A percentile compares a stretch with the other conserved stretches of the same genome.
phyloP scores from a whole-genome alignment of 2,888 invertebrate genomes.

The Heliconius ethilla region DNA sequence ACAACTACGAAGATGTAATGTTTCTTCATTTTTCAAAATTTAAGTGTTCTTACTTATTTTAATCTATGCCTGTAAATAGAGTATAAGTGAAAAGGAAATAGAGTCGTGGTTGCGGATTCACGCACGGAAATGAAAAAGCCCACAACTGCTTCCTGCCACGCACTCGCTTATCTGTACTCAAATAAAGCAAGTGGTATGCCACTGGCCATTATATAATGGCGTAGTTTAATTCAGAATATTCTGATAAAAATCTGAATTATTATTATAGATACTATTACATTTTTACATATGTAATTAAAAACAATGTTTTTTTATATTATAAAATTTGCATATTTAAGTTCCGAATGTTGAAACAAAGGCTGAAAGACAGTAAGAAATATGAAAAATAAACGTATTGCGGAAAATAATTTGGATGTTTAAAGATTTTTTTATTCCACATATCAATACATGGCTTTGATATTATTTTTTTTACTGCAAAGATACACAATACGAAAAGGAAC shows the following conservation, averaged over 20 bases:
- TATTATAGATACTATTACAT: not conserved
- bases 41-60: not conserved
- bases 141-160: conserved; percentile 35
- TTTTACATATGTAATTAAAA: not conserved
- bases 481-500: no score
- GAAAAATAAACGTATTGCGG: no score
- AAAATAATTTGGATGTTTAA: no score
- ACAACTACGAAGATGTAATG: not conserved
- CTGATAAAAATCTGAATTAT: not conserved
- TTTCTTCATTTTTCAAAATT: not conserved
- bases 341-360: no score
- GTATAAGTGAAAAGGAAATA: conserved; percentile 61
- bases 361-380: no score
- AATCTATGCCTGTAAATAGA: conserved; percentile 46
- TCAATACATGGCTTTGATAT: no score
- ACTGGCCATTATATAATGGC: not conserved
- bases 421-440: no score
- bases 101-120: conserved; percentile 45
- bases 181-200: not conserved
- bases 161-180: conserved; percentile 24
- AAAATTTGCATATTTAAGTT: no score
- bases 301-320: no score
- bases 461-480: no score
- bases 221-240: not conserved
- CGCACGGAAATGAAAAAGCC: conserved; percentile 41